Evolutionary conservation across 2,888 invertebrate species (phyloP).

Genomic region (Phania funesta): DNA sequence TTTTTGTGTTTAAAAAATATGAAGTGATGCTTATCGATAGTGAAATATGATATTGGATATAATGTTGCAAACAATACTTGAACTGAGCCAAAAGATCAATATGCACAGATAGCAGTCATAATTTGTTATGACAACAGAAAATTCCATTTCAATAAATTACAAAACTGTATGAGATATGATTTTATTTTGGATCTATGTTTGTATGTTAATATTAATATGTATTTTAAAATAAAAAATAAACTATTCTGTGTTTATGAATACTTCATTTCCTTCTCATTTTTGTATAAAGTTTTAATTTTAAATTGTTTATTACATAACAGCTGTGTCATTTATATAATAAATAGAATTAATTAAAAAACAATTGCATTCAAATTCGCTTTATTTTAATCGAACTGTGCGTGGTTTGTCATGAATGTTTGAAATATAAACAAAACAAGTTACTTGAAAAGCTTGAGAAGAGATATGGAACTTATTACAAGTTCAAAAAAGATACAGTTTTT

Average conservation of each 20-base stretch:
- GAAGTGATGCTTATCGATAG: constrained; percentile 78
- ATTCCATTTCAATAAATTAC: constrained; percentile 67
- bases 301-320: constrained; percentile 15
- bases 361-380: background rate
- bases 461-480: too few species aligned
- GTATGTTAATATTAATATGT: background rate
- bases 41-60: constrained; percentile 75
- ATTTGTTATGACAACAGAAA: constrained; percentile 67
- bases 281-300: constrained; percentile 18
- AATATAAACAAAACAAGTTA: too few species aligned
- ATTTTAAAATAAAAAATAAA: background rate
- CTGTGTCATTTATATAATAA: background rate
- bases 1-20: constrained; percentile 73
- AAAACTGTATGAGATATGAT: constrained; percentile 38
- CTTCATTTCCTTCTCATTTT: background rate
- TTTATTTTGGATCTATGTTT: constrained; percentile 2
- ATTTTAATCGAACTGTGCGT: background rate
- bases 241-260: background rate
- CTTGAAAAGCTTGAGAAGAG: too few species aligned
- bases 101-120: constrained; percentile 65
- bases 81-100: constrained; percentile 66
- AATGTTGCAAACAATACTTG: constrained; percentile 65
- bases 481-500: too few species aligned
- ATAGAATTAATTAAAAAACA: constrained; percentile 30
- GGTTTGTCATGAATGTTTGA: too few species aligned